Percentiles rank a stretch among this genome's conserved stretches.
Conservation (phyloP, 2,113 vertebrate species). For the Podarcis cretensis region DNA sequence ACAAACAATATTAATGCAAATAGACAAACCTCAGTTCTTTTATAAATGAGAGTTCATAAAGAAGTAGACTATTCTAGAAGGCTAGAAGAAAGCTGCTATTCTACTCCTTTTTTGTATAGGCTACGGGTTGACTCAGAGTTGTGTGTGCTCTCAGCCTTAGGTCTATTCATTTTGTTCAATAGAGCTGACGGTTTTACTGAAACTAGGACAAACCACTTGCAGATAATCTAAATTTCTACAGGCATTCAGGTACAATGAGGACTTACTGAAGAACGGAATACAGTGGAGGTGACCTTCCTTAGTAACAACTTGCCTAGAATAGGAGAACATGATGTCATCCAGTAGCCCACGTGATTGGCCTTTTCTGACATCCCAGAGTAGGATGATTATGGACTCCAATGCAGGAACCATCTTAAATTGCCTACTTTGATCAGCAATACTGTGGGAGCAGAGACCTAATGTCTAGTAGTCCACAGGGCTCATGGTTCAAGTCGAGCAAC, state of each 20-base stretch:
- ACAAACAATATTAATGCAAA: not conserved
- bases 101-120: not conserved
- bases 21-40: not conserved
- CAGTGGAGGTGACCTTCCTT: not conserved
- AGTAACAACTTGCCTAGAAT: not conserved
- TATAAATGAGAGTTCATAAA: not conserved
- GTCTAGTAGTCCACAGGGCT: not conserved
- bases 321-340: not conserved
- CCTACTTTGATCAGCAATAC: not conserved
- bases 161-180: not conserved
- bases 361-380: not conserved
- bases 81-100: not conserved
- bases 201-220: not conserved
- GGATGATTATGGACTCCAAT: not conserved
- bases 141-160: too few species aligned
- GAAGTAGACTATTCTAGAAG: not conserved
- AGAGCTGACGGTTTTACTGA: too few species aligned
- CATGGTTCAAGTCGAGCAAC: not conserved
- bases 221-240: not conserved
- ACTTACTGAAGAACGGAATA: not conserved
- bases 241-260: not conserved
- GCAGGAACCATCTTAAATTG: not conserved
- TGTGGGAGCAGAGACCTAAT: not conserved
- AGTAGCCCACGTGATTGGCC: not conserved
- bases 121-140: too few species aligned